Conservation (phyloP, 2,888 invertebrate species). For the Lampropteryx suffumata region DNA sequence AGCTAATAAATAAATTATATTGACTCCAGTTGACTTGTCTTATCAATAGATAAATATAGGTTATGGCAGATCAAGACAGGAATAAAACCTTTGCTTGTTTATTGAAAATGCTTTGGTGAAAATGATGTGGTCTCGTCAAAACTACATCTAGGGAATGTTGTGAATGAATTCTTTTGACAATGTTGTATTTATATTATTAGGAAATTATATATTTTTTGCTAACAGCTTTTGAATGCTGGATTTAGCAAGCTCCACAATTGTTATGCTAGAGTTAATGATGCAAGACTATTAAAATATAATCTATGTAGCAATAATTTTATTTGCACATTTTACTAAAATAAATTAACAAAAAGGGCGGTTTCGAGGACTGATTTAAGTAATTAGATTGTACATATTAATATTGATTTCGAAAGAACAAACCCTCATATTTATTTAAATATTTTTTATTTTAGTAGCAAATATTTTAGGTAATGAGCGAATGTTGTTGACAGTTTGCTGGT, state of each 20-base stretch:
- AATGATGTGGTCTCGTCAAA: too few relatives aligned
- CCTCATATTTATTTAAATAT: slow-evolving; percentile 43
- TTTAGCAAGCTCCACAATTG: not conserved
- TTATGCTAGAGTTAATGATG: not conserved
- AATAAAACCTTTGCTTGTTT: too few relatives aligned
- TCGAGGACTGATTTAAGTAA: slow-evolving; percentile 66
- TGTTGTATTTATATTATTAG: not conserved
- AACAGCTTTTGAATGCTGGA: not conserved
- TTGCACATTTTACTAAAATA: slow-evolving; percentile 17
- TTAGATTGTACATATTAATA: slow-evolving; percentile 69
- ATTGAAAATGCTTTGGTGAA: too few relatives aligned
- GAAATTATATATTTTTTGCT: slow-evolving; percentile 7
- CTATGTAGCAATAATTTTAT: slow-evolving; percentile 12
- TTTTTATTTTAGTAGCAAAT: slow-evolving; percentile 56
- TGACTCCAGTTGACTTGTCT: not conserved
- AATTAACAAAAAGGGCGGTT: slow-evolving; percentile 40
- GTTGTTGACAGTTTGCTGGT: slow-evolving; percentile 64
- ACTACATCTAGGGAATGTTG: too few relatives aligned
- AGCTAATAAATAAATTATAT: too few relatives aligned
- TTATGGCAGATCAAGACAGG: too few relatives aligned
- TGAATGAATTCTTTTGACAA: too few relatives aligned
- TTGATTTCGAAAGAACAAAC: slow-evolving; percentile 59
- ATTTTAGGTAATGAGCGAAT: slow-evolving; percentile 58
- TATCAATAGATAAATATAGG: too few relatives aligned
- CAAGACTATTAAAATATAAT: slow-evolving; percentile 1